Evolutionary conservation across 2,113 vertebrate genomes (phyloP), one percentile per base, ranked within the genome.

Genomic region (Actenoides hombroni): DNA sequence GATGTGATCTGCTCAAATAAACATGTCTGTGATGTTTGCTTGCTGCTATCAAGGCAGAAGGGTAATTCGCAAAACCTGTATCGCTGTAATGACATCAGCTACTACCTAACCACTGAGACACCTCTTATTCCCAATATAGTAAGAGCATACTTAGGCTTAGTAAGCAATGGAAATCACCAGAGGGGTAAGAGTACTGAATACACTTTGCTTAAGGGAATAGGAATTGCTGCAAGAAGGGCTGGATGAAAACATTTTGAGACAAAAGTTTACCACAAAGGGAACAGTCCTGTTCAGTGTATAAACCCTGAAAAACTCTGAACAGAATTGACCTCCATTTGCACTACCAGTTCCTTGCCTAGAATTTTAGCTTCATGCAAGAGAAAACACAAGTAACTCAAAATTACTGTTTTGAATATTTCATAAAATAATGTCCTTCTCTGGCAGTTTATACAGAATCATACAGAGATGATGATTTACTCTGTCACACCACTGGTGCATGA

Each of bases 401-500:
- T 39, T 4, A 68, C 13, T 76, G 5, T 29, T 70, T 9, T 46
- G 33, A 92, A 73, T 51, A 13, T 77, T 51, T 89, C 17, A 51
- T 56, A 64, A 33, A 29, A 78, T 5, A 49, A 94, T 10, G 44
- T 39, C 44, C 42, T 71, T 76, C 49, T 67, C 48, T 49, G 31
- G 31, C 29, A 73, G 49, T 83, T 79, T 68, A 61, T 31, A 40
- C 8, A 80, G 42, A 81, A 70, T 12, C 42, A 75, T 8, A 46
- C 6, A 54, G 56, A 94, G 79, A 96, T 53, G 42, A 51, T 88
- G 51, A 96, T 95, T 70, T 81, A 51, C 31, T 70, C 23, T 92
- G 93, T 78, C 95, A 95, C 65, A 80, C 37, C 54, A 92, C 1
- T 82, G 69, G 95, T 69, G 92, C 74, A 60, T 95, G 88, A 95